Evolutionary conservation across 2,113 vertebrate genomes (phyloP).

Genomic region (Planiliza haematocheilus): DNA sequence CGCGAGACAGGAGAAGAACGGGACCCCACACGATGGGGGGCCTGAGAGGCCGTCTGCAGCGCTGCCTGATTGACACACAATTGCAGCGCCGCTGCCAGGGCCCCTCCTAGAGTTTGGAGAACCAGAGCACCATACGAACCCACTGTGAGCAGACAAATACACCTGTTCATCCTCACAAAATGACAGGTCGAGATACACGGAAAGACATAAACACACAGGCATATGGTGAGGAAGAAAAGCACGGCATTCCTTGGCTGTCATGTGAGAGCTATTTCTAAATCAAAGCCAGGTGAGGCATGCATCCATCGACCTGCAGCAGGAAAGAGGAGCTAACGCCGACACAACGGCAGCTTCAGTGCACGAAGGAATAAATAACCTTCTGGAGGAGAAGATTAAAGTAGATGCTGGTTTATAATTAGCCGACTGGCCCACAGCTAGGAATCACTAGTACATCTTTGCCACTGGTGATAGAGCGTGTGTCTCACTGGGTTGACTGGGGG

Average conservation of each 20-base stretch:
- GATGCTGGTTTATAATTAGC: constrained; percentile 82
- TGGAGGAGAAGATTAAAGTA: constrained; percentile 72
- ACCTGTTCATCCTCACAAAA: constrained; percentile 58
- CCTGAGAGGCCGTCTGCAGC: constrained; percentile 69
- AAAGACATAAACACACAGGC: constrained; percentile 33
- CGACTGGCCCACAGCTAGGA: constrained; percentile 57
- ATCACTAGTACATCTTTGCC: constrained; percentile 78
- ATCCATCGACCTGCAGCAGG: constrained; percentile 1
- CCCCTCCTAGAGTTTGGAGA: constrained; percentile 59
- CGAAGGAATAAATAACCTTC: constrained; percentile 69
- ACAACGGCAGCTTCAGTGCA: constrained; percentile 46
- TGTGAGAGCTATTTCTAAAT: constrained; percentile 40
- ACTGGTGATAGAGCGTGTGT: constrained; percentile 73
- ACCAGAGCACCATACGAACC: constrained; percentile 36
- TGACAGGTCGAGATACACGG: constrained; percentile 51
- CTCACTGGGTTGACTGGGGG: constrained; percentile 64
- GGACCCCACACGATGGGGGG: constrained; percentile 71
- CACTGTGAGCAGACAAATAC: constrained; percentile 60
- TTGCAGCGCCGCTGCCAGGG: constrained; percentile 58
- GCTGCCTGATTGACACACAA: constrained; percentile 69
- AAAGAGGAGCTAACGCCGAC: constrained; percentile 46
- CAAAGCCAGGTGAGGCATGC: constrained; percentile 22
- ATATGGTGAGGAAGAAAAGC: constrained; percentile 13
- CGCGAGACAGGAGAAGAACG: constrained; percentile 67
- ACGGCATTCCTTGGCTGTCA: constrained; percentile 11